These are phyloP conservation scores for Nannobrachium achirus DNA, from an alignment of 2,113 vertebrate genomes.

Conservation along the genomic window DNA sequence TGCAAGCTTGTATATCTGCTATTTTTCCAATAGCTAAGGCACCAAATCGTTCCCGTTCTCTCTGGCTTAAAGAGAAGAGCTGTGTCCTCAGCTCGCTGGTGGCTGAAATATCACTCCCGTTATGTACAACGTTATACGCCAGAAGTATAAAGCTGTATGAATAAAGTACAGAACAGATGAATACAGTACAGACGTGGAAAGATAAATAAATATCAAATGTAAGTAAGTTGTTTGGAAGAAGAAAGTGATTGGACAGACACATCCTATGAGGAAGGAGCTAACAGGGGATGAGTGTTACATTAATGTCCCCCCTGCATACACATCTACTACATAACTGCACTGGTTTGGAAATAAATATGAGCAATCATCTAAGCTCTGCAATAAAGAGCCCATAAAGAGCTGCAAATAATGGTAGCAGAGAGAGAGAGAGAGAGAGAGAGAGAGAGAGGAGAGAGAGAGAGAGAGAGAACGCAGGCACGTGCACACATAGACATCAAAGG, in stretches of 20 bases:
- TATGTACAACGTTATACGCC: constrained; percentile 42
- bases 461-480: constrained; percentile 55
- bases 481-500: no score
- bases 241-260: constrained; percentile 46
- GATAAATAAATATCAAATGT: no score
- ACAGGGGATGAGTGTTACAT: constrained; percentile 55
- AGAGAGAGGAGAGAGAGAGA: constrained; percentile 33
- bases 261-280: constrained; percentile 62
- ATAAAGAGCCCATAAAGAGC: constrained; percentile 62
- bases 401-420: constrained; percentile 52
- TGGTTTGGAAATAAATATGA: constrained; percentile 75
- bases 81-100: no score
- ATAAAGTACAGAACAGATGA: constrained; percentile 40
- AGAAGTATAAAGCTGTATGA: constrained; percentile 45
- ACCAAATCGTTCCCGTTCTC: no score
- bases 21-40: no score
- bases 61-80: no score
- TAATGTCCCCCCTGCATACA: constrained; percentile 69
- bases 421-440: constrained; percentile 40
- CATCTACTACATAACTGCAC: constrained; percentile 64
- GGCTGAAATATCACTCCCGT: constrained; percentile 27
- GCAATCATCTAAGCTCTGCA: constrained; percentile 72
- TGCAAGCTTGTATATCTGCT: no score
- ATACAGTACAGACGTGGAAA: no score
- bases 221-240: constrained; percentile 24